Evolutionary conservation across 2,113 vertebrate species (phyloP).

Genomic region (Lagenorhynchus albirostris): DNA sequence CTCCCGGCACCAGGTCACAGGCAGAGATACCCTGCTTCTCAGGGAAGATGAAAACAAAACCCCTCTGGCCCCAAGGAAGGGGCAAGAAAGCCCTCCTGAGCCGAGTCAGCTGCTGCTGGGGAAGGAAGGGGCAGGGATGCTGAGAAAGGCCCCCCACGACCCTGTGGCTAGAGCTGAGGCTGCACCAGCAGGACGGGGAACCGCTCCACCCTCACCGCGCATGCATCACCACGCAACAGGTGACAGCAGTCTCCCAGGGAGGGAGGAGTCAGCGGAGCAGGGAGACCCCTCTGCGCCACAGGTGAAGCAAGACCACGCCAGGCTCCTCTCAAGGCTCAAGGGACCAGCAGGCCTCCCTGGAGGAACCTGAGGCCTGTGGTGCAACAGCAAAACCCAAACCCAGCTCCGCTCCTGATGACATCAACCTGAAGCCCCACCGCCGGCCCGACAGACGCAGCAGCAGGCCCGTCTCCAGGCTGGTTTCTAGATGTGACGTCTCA

Average conservation of each 20-base stretch:
- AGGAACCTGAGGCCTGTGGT: neutral
- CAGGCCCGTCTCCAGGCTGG: neutral
- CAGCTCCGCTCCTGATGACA: neutral
- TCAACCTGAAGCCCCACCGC: neutral
- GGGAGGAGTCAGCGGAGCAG: too few species aligned
- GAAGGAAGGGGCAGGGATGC: too few species aligned
- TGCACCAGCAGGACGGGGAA: neutral
- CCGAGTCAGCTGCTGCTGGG: too few species aligned
- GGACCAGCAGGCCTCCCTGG: neutral
- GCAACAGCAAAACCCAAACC: neutral
- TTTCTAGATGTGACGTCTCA: neutral
- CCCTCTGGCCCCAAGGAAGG: neutral
- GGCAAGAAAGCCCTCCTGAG: neutral
- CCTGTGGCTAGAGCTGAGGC: neutral
- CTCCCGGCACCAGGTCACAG: neutral
- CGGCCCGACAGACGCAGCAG: neutral
- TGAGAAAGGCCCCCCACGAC: neutral
- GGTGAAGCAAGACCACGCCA: neutral
- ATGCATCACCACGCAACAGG: neutral
- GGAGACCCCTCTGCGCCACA: neutral
- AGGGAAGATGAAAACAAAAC: neutral
- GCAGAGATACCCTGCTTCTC: neutral
- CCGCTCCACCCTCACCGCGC: fast-evolving
- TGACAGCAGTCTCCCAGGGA: too few species aligned
- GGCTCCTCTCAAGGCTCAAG: neutral